Conservation (phyloP, 1,140 invertebrate species). For the Steinernema khuongi region DNA sequence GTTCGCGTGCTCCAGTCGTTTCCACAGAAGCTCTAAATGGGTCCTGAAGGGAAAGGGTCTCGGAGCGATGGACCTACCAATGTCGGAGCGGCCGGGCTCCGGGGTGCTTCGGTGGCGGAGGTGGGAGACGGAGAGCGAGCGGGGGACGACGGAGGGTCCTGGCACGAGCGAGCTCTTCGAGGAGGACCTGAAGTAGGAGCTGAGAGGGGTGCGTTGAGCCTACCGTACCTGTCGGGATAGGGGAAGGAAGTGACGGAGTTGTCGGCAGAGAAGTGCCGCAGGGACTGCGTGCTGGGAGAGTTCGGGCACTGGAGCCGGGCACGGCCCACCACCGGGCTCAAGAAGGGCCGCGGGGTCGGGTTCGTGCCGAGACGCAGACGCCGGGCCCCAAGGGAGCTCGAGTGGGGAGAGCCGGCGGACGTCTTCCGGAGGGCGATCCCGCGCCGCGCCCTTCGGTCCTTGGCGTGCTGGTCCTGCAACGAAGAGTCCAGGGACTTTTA, state of each 20-base stretch:
- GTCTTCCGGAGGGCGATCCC: background rate
- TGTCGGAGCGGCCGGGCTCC: background rate
- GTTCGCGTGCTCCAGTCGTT: background rate
- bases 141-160: background rate
- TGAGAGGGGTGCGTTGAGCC: background rate
- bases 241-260: background rate
- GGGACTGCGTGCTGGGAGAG: background rate
- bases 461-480: background rate
- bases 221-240: background rate
- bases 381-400: background rate
- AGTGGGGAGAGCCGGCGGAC: background rate
- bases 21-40: conserved; percentile 19
- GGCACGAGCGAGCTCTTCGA: background rate
- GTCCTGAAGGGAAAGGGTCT: background rate
- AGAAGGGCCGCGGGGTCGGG: background rate
- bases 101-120: background rate
- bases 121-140: background rate
- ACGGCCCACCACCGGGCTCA: background rate
- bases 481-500: background rate
- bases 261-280: background rate
- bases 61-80: conserved; percentile 8
- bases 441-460: background rate
- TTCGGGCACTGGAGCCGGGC: background rate
- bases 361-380: background rate
- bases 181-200: background rate